Percentiles rank a stretch among this genome's conserved stretches.
Evolutionary conservation across 1,140 invertebrate genomes (phyloP).

Genomic region (Trinorchestia longiramus): DNA sequence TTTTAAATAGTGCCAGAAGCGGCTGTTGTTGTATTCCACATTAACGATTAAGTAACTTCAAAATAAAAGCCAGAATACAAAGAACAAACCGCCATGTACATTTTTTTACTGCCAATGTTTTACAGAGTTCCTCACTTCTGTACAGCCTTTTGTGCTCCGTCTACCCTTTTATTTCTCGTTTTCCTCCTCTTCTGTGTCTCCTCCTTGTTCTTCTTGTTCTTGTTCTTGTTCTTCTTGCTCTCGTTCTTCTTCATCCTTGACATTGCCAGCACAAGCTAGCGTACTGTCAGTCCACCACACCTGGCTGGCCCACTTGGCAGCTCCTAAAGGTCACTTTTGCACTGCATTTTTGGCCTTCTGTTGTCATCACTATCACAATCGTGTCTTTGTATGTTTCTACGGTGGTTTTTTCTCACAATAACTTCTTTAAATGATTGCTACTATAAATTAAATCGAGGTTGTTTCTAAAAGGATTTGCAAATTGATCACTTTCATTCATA

Average conservation of each 20-base stretch:
- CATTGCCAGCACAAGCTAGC: not conserved
- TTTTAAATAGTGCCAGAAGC: not conserved
- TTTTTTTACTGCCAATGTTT: not conserved
- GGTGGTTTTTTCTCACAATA: not conserved
- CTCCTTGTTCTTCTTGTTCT: too few relatives aligned
- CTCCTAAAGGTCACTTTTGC: not conserved
- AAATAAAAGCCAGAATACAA: not conserved
- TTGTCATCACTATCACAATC: not conserved
- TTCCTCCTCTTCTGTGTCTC: not conserved
- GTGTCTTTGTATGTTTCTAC: not conserved
- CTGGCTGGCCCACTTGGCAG: not conserved
- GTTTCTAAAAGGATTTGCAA: not conserved
- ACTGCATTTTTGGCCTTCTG: not conserved
- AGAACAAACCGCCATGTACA: not conserved
- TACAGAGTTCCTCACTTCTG: not conserved
- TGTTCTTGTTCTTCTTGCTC: too few relatives aligned
- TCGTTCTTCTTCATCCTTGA: conserved; percentile 7
- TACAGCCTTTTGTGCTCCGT: not conserved
- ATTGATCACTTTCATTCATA: not conserved
- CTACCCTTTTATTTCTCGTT: not conserved
- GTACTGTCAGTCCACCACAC: not conserved
- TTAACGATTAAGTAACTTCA: not conserved
- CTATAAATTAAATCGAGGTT: too few relatives aligned
- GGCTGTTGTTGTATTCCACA: not conserved
- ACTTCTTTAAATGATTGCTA: not conserved